Conservation (phyloP, 2,113 vertebrate species). For the Lepisosteus osseus region DNA sequence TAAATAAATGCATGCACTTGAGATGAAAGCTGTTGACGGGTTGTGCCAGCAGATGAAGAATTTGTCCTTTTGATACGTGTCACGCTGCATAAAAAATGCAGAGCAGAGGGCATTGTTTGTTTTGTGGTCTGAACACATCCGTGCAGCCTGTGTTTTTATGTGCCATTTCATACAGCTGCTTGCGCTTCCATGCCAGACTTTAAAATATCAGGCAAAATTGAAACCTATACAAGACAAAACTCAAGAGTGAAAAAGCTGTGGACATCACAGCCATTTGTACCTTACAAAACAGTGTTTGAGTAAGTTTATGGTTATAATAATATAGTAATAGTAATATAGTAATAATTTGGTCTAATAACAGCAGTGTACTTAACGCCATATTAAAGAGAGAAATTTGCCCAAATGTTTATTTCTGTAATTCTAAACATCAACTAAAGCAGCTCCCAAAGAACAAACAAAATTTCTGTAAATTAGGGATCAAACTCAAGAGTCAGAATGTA, state of each 20-base stretch:
- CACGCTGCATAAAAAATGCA: neutral
- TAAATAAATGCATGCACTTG: neutral
- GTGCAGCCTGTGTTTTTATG: neutral
- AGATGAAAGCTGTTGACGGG: neutral
- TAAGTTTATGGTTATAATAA: neutral
- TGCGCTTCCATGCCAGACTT: neutral
- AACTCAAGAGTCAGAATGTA: too few relatives aligned
- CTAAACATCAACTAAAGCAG: neutral
- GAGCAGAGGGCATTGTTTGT: neutral
- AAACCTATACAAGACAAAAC: neutral
- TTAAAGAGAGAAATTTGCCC: constrained; percentile 4
- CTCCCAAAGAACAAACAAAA: neutral
- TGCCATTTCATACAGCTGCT: neutral
- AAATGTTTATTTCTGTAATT: constrained; percentile 1
- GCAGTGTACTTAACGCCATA: neutral
- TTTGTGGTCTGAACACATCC: neutral
- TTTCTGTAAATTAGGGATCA: neutral
- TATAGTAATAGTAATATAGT: neutral
- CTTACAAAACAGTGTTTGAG: neutral
- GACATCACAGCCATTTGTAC: neutral
- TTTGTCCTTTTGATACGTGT: neutral
- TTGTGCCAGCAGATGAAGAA: neutral
- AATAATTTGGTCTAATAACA: neutral
- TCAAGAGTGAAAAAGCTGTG: neutral
- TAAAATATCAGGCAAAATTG: neutral